Evolutionary conservation across 2,797 vertebrate species (phyloP), one percentile per base, ranked within the genome.

Genomic region (Pangasius mekongensis): DNA sequence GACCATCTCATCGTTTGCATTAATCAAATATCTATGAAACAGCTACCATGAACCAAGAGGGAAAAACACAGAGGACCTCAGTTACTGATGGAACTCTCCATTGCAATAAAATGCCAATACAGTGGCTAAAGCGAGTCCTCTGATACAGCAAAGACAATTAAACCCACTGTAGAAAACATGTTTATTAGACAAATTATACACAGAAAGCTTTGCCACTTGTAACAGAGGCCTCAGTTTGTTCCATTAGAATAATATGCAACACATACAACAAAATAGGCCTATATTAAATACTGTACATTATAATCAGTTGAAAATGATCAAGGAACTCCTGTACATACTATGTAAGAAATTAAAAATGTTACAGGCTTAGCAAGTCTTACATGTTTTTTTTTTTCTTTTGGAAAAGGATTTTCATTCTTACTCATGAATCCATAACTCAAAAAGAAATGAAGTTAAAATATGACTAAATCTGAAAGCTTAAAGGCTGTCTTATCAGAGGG

Each of bases 151-250:
- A 94, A 95, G 89, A 95, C 92, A 93, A 94, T 93, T 95, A 94
- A 95, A 94, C 18, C 95, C 95, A 96, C 96, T 99, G 98, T 99
- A 99, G 97, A 99, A 99, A 99, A 99, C 97, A 97, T 97, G 98
- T 99, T 99, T 99, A 99, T 99, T 99, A 99, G 98, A 99, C 98
- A 99, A 99, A 99, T 99, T 99, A 99, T 99, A 99, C 98, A 99
- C 98, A 99, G 98, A 99, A 99, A 99, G 98, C 98, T 98, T 98
- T 98, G 98, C 97, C 98, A 98, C 98, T 99, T 98, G 96, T 98
- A 98, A 98, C 97, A 97, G 98, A 98, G 98, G 98, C 98, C 97
- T 98, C 96, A 97, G 97, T 97, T 98, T 98, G 97, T 97, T 99
- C 97, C 97, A 97, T 97, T 97, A 96, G 96, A 97, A 97, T 97